phyloP scores from a whole-genome alignment of 2,888 invertebrate species.

The Rhogogaster chlorosoma region DNA sequence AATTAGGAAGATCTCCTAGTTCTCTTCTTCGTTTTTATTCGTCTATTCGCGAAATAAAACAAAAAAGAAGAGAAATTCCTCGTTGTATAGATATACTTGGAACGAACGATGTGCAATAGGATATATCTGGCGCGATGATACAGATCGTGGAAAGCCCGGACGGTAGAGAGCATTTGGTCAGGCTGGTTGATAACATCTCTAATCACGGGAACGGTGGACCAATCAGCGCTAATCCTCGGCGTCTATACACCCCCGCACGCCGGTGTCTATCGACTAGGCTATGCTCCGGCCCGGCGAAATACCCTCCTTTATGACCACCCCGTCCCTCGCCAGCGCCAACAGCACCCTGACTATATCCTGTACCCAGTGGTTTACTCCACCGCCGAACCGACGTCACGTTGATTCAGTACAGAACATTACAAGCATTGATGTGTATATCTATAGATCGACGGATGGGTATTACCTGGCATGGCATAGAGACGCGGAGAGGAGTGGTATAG shows the following conservation, averaged over 20 bases:
- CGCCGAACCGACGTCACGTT: conserved; percentile 37
- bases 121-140: not conserved
- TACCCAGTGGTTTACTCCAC: not conserved
- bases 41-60: too few species aligned
- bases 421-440: conserved; percentile 46
- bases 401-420: conserved; percentile 48
- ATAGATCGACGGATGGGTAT: conserved; percentile 11
- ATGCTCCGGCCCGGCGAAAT: not conserved
- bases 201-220: conserved; percentile 77
- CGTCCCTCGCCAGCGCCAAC: not conserved
- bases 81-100: not conserved
- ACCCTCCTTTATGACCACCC: conserved; percentile 42
- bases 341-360: not conserved
- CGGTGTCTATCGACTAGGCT: not conserved
- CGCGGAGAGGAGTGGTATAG: not conserved
- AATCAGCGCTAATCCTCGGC: conserved; percentile 76
- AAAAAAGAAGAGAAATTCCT: too few species aligned
- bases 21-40: not conserved
- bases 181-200: conserved; percentile 76
- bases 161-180: conserved; percentile 63
- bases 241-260: conserved; percentile 52
- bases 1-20: not conserved
- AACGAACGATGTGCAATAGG: not conserved
- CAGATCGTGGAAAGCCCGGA: conserved; percentile 20
- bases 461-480: not conserved